These are phyloP conservation scores for Drosophila suzukii DNA, from an alignment of 1,140 invertebrate genomes.

Conservation along the genomic window DNA sequence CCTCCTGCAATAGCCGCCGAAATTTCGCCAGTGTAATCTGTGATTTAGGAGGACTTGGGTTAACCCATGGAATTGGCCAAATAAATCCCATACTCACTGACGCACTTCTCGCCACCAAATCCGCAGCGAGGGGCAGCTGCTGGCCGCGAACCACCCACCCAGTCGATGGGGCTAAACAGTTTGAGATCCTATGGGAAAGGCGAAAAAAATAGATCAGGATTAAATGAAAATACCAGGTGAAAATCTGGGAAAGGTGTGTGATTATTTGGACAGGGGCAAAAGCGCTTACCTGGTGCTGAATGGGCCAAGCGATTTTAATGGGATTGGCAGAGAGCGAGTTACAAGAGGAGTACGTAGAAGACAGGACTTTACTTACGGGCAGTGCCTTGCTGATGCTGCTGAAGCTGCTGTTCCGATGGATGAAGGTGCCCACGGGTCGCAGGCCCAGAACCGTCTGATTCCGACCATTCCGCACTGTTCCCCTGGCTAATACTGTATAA, in stretches of 20 bases:
- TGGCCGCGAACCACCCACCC: constrained; percentile 91
- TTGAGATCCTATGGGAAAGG: constrained; percentile 87
- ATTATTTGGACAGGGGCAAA: constrained; percentile 15
- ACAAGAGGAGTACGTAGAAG: constrained; percentile 7
- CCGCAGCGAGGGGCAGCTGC: constrained; percentile 97
- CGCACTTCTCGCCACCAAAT: constrained; percentile 95
- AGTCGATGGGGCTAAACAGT: constrained; percentile 89
- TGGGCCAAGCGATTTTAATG: constrained; percentile 33
- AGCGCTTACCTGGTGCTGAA: constrained; percentile 66
- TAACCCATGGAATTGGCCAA: not conserved
- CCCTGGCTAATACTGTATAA: constrained; percentile 93
- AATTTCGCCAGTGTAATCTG: constrained; percentile 93
- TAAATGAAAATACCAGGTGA: not conserved
- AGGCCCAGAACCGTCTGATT: constrained; percentile 88
- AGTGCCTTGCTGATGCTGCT: constrained; percentile 85
- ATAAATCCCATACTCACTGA: constrained; percentile 87
- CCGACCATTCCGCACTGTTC: constrained; percentile 56
- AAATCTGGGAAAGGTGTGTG: not conserved
- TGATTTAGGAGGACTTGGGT: constrained; percentile 17
- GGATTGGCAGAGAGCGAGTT: constrained; percentile 28
- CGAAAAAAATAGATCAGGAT: constrained; percentile 6
- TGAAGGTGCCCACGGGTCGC: constrained; percentile 90
- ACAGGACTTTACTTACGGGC: constrained; percentile 85
- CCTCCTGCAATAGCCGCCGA: constrained; percentile 91
- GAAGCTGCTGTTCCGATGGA: constrained; percentile 83